Conservation (phyloP, 2,113 vertebrate species). For the Tyrannus savana region DNA sequence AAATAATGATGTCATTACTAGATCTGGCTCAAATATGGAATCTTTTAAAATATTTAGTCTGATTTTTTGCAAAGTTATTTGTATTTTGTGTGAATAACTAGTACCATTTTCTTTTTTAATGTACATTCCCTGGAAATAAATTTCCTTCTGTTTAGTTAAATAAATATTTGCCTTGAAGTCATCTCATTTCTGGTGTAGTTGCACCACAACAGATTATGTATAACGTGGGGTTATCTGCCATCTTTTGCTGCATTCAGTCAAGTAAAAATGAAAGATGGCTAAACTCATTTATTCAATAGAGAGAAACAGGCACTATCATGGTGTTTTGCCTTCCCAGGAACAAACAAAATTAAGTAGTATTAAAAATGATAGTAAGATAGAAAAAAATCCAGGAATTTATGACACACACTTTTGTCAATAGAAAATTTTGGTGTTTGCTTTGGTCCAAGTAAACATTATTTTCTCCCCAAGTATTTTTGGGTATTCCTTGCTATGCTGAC, state of each 20-base stretch:
- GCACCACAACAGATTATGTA: not conserved
- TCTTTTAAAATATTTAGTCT: not conserved
- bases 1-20: not conserved
- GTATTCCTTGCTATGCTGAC: not conserved
- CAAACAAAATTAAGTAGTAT: not conserved
- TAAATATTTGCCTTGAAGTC: not conserved
- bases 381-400: not conserved
- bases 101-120: not conserved
- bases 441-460: not conserved
- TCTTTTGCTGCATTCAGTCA: not conserved
- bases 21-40: not conserved
- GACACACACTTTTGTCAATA: not conserved
- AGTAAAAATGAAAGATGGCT: not conserved
- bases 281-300: not conserved
- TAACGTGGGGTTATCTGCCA: not conserved
- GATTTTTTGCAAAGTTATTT: not conserved
- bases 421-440: not conserved
- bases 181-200: not conserved
- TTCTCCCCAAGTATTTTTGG: rapidly evolving
- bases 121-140: not conserved
- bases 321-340: not conserved
- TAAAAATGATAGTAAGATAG: not conserved
- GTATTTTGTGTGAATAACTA: not conserved
- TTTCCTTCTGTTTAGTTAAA: not conserved
- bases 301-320: not conserved